phyloP scores from a whole-genome alignment of 2,888 invertebrate genomes.

The Cerastoderma edule region DNA sequence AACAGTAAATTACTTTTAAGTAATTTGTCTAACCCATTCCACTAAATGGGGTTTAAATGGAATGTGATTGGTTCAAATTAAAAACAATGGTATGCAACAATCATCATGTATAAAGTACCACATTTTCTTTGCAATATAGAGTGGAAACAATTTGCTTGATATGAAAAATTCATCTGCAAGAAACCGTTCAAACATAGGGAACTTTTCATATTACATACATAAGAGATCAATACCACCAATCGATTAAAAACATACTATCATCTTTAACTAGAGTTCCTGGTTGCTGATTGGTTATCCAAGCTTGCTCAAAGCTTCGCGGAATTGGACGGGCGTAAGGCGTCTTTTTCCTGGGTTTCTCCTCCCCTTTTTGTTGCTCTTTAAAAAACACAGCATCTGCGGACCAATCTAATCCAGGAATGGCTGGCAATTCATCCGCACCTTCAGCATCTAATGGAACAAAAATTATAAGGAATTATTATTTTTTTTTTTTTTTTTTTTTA shows the following conservation, averaged over 20 bases:
- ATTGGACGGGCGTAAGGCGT: conserved; percentile 98
- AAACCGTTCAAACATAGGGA: too few species aligned
- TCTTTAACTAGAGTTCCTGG: conserved; percentile 52
- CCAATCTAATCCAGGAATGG: conserved; percentile 81
- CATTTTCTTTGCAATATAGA: too few species aligned
- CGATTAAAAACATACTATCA: conserved; percentile 23
- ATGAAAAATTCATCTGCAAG: too few species aligned
- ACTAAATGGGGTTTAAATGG: too few species aligned
- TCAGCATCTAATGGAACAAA: conserved; percentile 33
- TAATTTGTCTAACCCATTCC: too few species aligned
- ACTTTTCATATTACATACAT: too few species aligned
- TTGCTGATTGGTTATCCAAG: conserved; percentile 90
- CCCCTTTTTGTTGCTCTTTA: conserved; percentile 62
- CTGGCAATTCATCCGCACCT: conserved; percentile 71
- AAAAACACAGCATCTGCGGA: conserved; percentile 70
- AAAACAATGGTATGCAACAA: too few species aligned
- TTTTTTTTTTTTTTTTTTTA: conserved; percentile 8
- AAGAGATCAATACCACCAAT: background rate
- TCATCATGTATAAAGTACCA: too few species aligned
- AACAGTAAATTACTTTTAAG: too few species aligned
- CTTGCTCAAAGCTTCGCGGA: conserved; percentile 97
- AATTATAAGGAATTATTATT: background rate
- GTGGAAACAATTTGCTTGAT: too few species aligned
- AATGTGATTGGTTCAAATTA: too few species aligned
- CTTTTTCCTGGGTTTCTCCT: conserved; percentile 81